Conservation (phyloP, 2,113 vertebrate genomes). For the Turnix velox region DNA sequence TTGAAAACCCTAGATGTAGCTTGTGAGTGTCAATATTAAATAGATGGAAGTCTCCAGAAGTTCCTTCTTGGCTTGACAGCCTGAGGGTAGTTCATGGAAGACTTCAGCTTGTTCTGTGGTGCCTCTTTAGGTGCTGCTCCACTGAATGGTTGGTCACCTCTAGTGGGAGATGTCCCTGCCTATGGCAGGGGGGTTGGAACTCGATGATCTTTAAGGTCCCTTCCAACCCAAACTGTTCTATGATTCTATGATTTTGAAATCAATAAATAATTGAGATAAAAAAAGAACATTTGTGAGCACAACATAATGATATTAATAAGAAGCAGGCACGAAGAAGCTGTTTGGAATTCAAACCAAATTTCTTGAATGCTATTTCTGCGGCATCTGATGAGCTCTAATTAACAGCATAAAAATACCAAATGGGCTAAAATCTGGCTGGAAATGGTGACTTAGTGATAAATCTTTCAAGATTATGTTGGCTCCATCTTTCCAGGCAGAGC, state of each 20-base stretch:
- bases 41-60: not conserved
- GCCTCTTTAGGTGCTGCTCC: not conserved
- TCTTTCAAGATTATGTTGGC: not conserved
- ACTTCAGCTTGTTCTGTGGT: not conserved
- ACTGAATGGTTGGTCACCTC: not conserved
- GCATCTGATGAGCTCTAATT: conserved; percentile 47
- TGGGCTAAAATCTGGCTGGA: conserved; percentile 35
- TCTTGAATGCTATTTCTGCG: conserved; percentile 22
- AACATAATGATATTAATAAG: conserved; percentile 36
- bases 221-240: too few relatives aligned
- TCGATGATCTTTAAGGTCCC: too few relatives aligned
- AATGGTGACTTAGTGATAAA: not conserved
- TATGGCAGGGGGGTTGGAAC: too few relatives aligned
- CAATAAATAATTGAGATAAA: not conserved
- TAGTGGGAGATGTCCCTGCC: too few relatives aligned
- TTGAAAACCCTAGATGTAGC: not conserved
- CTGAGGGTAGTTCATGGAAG: not conserved
- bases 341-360: conserved; percentile 27
- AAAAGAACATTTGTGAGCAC: not conserved
- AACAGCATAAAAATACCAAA: conserved; percentile 45
- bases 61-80: not conserved
- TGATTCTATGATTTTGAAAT: too few relatives aligned
- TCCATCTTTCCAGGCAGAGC: not conserved
- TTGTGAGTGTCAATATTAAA: not conserved
- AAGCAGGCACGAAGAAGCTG: conserved; percentile 3